Evolutionary conservation across 2,888 invertebrate species (phyloP).

Genomic region (Seladonia tumulorum): DNA sequence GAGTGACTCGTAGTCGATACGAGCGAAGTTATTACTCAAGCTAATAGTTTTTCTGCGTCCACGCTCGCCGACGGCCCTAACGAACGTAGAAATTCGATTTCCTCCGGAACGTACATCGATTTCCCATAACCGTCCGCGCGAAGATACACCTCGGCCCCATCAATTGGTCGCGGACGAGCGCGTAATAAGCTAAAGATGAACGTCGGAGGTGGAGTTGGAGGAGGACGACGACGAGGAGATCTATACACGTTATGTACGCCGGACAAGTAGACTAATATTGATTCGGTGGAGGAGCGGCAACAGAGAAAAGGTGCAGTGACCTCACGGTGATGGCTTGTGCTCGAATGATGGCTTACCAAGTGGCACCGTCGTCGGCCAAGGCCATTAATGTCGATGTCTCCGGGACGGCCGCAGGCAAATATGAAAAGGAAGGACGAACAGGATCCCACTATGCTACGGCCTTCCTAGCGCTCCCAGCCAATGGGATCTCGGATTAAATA

Average conservation of each 20-base stretch:
- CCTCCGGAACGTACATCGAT: background rate
- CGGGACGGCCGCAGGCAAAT: constrained; percentile 33
- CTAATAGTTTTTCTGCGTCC: too few relatives aligned
- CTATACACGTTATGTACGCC: constrained; percentile 11
- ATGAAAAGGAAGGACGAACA: constrained; percentile 12
- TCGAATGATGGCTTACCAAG: constrained; percentile 72
- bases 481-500: background rate
- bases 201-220: background rate
- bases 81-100: constrained; percentile 1
- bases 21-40: too few relatives aligned
- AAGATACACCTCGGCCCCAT: background rate
- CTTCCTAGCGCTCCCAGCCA: background rate
- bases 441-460: constrained; percentile 2
- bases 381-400: constrained; percentile 68
- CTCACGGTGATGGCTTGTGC: constrained; percentile 74
- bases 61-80: background rate
- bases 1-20: too few relatives aligned
- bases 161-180: background rate
- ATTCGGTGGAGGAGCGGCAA: constrained; percentile 58
- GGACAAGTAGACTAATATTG: constrained; percentile 49
- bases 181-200: constrained; percentile 4
- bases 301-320: constrained; percentile 80
- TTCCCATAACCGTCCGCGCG: background rate
- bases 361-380: constrained; percentile 70
- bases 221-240: constrained; percentile 6